Evolutionary conservation across 1,140 invertebrate genomes (phyloP), one percentile per base, ranked within the genome.

Genomic region (Neoseiulus cucumeris): DNA sequence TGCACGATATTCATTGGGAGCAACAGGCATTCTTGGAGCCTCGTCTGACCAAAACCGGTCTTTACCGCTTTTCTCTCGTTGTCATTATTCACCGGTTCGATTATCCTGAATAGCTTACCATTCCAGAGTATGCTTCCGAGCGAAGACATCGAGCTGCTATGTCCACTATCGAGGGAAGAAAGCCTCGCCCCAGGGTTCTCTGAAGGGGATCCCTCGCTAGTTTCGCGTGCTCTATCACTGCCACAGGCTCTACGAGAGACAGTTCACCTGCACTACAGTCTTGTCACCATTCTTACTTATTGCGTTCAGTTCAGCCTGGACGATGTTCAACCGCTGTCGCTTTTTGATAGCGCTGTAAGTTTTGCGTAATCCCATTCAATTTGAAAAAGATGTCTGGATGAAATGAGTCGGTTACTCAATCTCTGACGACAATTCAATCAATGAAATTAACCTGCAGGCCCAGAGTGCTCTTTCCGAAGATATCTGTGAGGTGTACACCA

Each of bases 321-420:
- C 51, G 51, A 59, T 17, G 22, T 33, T 17, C 51, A 59, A 9
- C 51, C 51, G 14, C 22, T 59, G 33, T 59, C 51, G 9, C 22
- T 59, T 17, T 59, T 59, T 9, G 51, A 59, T 59, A 59, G 51
- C 22, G 51, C 51, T 25, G 51, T 59, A 25, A 59, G 51, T 59
- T 4, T 14, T 59, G 51, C 25, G 1, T 29, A 1, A 2, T 29
- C 22, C 51, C 51, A 5, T 59, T 6, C 42, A 44, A 44, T 20
- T 28, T 47, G 5, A 4, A 47, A 4, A 47, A 20, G 45, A 47
- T 22, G 45, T 44, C n/a, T 44, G n/a, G 42, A 44, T 14, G 42
- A 44, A 44, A 44, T n/a, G 28, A 47, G 45, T 7, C 14, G 5
- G 14, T 47, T 28, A 17, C 17, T 4, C 25, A 22, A 20, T 7